Conservation (phyloP, 1,140 invertebrate species). For the Drosophila paulistorum region DNA sequence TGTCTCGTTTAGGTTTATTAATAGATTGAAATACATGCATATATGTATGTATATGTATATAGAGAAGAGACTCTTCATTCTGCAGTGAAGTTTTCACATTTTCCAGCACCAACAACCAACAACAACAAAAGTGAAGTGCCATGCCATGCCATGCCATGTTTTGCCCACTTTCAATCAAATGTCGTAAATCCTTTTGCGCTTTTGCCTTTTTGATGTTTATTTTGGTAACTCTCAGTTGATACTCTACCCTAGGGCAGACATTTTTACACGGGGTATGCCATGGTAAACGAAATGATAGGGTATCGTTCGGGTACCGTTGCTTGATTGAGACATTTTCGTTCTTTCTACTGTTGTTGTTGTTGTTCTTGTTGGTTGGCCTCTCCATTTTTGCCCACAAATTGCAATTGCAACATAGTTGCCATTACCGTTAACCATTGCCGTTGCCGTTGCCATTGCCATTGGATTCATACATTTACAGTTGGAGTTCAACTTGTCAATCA, state of each 20-base stretch:
- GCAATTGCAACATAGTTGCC: slow-evolving; percentile 10
- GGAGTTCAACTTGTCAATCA: slow-evolving; percentile 10
- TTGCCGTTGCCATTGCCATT: too few species aligned
- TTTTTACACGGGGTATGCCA: background rate
- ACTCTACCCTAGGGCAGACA: background rate
- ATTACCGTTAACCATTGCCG: background rate
- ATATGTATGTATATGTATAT: slow-evolving; percentile 15
- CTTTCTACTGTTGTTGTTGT: background rate
- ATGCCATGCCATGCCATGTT: slow-evolving; percentile 11
- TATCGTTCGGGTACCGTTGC: background rate
- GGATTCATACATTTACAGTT: background rate
- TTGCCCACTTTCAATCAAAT: slow-evolving; percentile 65
- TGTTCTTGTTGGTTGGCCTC: background rate
- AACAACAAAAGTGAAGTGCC: slow-evolving; percentile 25
- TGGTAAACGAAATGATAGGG: background rate
- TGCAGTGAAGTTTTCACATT: slow-evolving; percentile 26
- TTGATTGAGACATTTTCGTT: background rate
- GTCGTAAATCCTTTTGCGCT: slow-evolving; percentile 79
- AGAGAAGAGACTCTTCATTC: slow-evolving; percentile 15
- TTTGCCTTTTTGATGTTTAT: slow-evolving; percentile 69
- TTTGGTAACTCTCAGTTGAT: slow-evolving; percentile 36
- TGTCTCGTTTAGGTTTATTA: slow-evolving; percentile 6
- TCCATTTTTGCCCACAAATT: background rate
- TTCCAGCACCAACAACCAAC: slow-evolving; percentile 12
- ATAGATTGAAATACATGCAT: slow-evolving; percentile 46